Base-by-base conservation (phyloP, 1,140 invertebrate genomes). In the Drosophila kohkoa region DNA sequence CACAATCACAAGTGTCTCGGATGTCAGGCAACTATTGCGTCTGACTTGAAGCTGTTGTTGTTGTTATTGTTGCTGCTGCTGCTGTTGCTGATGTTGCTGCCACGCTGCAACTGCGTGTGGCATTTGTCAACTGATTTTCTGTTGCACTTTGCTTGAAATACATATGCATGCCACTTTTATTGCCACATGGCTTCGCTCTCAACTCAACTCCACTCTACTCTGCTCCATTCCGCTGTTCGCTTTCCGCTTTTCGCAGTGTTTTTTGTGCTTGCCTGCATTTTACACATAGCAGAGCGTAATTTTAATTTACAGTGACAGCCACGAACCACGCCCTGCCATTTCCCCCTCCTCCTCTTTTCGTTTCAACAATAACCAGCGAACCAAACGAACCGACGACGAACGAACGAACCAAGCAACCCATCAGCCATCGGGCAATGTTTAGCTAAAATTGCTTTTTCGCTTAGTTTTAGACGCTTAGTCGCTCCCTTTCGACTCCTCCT, bases 41-140 rank as follows among this genome's bases (percentile, higher is more conserved):
- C 58, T 60, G 35, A 15, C 11, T 59, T 41, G 20, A 35, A 54
- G 25, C 28, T 38, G 52, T 52, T 32, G 25, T 70, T 15, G 52
- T 45, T 63, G 51, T 28, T 25, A 0, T 3, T 5, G 7, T 32
- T 49, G 43, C 16, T 57, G 62, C 38, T 58, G 51, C 41, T 25
- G 41, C 45, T n/a, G 43, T 30, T 20, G 67, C 57, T 16, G 65
- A 2, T 55, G 48, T 16, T 54, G 55, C 48, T 63, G 51, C 41
- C 16, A 41, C 46, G 51, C 35, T 28, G 68, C 57, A 16, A 68
- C 63, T 51, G 72, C 66, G 77, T 80, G 77, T 83, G 80, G 78
- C 85, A 85, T 89, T 88, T 89, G 81, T 85, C 83, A 83, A 89
- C 83, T 88, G 81, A 79, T 88, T 85, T 88, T 81, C 74, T 81